phyloP scores from a whole-genome alignment of 2,888 invertebrate genomes.

The Drosophila limbata region DNA sequence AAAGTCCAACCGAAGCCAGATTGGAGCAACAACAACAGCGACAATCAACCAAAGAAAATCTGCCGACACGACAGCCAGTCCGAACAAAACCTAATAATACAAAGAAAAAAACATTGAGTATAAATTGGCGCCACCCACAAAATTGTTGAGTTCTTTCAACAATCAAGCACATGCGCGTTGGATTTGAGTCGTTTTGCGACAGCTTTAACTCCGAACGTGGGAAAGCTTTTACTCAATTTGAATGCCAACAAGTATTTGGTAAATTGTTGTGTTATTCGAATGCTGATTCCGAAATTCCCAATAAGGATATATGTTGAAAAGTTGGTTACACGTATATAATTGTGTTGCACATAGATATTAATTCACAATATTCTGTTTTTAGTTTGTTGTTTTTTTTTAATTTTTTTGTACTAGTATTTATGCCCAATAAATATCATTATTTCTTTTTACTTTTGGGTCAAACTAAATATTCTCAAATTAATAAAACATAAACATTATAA shows the following conservation, averaged over 20 bases:
- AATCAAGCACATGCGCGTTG: slow-evolving; percentile 54
- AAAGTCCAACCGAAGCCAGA: slow-evolving; percentile 23
- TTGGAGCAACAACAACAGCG: slow-evolving; percentile 6
- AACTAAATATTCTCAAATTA: too few relatives aligned
- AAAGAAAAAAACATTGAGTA: slow-evolving; percentile 46
- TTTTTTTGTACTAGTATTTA: too few relatives aligned
- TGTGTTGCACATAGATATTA: too few relatives aligned
- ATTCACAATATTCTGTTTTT: too few relatives aligned
- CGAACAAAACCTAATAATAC: slow-evolving; percentile 37
- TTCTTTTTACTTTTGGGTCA: too few relatives aligned
- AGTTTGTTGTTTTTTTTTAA: too few relatives aligned
- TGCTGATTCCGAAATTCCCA: neutral
- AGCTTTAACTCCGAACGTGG: slow-evolving; percentile 44
- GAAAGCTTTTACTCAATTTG: slow-evolving; percentile 41
- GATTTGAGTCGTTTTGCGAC: slow-evolving; percentile 15
- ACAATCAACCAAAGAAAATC: slow-evolving; percentile 17
- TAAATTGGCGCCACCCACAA: slow-evolving; percentile 74
- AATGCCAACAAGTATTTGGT: slow-evolving; percentile 16
- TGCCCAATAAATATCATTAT: too few relatives aligned
- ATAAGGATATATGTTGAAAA: neutral
- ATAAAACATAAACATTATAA: too few relatives aligned
- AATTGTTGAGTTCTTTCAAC: slow-evolving; percentile 37
- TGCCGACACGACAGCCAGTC: slow-evolving; percentile 39
- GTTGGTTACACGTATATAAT: too few relatives aligned
- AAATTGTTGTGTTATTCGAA: neutral